These are phyloP conservation scores for Polydrusus pterygomalis DNA, from an alignment of 2,888 invertebrate species.

Conservation along the genomic window DNA sequence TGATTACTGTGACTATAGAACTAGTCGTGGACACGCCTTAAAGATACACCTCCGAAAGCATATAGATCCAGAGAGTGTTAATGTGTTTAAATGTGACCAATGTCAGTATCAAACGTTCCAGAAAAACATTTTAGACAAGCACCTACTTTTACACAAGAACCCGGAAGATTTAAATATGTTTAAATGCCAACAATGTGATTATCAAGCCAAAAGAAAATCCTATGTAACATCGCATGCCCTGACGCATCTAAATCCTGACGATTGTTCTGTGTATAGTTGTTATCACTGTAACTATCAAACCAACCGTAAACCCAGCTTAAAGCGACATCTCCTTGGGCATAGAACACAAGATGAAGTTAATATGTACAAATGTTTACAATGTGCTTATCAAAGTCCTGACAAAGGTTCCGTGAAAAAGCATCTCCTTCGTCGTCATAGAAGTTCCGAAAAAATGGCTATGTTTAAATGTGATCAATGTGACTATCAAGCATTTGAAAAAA, in stretches of 20 bases:
- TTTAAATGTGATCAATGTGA: background rate
- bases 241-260: background rate
- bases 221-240: background rate
- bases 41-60: background rate
- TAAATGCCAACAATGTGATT: background rate
- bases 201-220: background rate
- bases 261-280: background rate
- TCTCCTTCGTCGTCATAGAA: background rate
- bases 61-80: background rate
- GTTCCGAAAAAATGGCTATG: background rate
- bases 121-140: background rate
- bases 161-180: background rate
- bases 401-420: background rate
- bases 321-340: background rate
- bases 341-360: background rate
- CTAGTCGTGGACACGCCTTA: background rate
- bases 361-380: background rate
- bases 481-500: background rate
- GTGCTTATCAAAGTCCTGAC: background rate
- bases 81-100: conserved; percentile 1
- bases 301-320: background rate
- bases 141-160: background rate
- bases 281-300: background rate
- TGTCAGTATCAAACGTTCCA: background rate
- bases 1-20: background rate